Base-by-base conservation (phyloP, 1,140 invertebrate genomes). In the Drosophila ercepeae region DNA sequence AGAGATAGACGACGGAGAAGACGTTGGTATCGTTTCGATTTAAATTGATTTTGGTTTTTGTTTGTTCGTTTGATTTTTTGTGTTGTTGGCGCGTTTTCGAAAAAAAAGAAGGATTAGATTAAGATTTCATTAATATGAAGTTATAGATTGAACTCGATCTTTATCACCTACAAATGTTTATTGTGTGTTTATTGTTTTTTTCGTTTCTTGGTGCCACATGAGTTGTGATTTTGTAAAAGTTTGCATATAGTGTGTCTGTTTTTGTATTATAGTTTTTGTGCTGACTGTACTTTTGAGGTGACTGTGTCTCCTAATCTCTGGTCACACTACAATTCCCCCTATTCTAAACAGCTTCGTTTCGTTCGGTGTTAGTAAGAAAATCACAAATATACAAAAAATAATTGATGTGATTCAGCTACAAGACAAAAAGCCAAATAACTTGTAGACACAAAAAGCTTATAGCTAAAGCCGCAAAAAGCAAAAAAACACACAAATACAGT, bases 401-500 rank as follows among this genome's bases (percentile, higher is more conserved):
- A 27, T 51, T 65, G 23, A 42, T 21, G 19, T 64, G 46, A 32
- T 44, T 48, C 34, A 16, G 60, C 63, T 67, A 67, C 63, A n/a
- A 44, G 42, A 57, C 32, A 21, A 45, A 67, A 68, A 67, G 61
- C 46, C 46, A 72, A 53, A 54, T 46, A 54, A 27, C 67, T 36
- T 39, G 65, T 72, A 65, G 74, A 55, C 59, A 52, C 44, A 64
- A 77, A 78, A 74, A 46, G 55, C 64, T 64, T 53, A 53, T 67
- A 68, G 64, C 64, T 67, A 49, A 83, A 82, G 78, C 81, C 64
- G 71, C 76, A 76, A 84, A 84, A 84, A 84, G 79, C 75, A 79
- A 84, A 84, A 72, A 45, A 75, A 25, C 14, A 9, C 27, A 61
- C 70, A 72, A 72, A 72, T 53, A 54, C 34, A 29, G 60, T 74